A percentile compares a stretch with the other conserved stretches of the same genome.
phyloP scores from a whole-genome alignment of 2,888 invertebrate genomes.

The Theretra japonica region DNA sequence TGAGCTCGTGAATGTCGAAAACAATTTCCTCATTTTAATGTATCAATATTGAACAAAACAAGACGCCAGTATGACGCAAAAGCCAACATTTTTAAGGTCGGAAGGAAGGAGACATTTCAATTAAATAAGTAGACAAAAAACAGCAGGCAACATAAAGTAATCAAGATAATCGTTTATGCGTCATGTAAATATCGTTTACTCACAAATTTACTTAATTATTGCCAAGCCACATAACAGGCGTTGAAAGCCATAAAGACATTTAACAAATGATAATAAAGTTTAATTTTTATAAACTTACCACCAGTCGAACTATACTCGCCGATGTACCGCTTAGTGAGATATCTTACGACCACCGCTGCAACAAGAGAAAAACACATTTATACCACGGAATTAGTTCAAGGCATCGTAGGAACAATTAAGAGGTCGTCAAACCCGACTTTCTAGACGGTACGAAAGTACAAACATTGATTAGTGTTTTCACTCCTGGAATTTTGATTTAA shows the following conservation, averaged over 20 bases:
- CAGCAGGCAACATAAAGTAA: constrained; percentile 36
- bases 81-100: constrained; percentile 58
- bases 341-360: constrained; percentile 92
- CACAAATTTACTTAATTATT: constrained; percentile 24
- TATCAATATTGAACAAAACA: constrained; percentile 47
- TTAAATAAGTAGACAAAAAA: constrained; percentile 31
- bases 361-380: constrained; percentile 70
- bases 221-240: constrained; percentile 11
- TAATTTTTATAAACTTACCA: constrained; percentile 82
- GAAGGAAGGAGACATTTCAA: constrained; percentile 57
- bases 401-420: constrained; percentile 59
- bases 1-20: constrained; percentile 35
- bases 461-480: constrained; percentile 76
- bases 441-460: constrained; percentile 62
- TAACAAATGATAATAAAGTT: constrained; percentile 24
- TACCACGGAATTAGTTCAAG: constrained; percentile 47
- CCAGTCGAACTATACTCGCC: constrained; percentile 93
- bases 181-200: constrained; percentile 20
- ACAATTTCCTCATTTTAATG: constrained; percentile 55
- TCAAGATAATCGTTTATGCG: constrained; percentile 37
- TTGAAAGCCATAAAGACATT: constrained; percentile 16
- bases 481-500: constrained; percentile 72
- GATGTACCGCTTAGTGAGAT: constrained; percentile 91
- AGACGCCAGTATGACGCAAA: constrained; percentile 51
- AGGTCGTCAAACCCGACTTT: constrained; percentile 77